Evolutionary conservation across 1,140 invertebrate genomes (phyloP).

Genomic region (Whitmania pigra): DNA sequence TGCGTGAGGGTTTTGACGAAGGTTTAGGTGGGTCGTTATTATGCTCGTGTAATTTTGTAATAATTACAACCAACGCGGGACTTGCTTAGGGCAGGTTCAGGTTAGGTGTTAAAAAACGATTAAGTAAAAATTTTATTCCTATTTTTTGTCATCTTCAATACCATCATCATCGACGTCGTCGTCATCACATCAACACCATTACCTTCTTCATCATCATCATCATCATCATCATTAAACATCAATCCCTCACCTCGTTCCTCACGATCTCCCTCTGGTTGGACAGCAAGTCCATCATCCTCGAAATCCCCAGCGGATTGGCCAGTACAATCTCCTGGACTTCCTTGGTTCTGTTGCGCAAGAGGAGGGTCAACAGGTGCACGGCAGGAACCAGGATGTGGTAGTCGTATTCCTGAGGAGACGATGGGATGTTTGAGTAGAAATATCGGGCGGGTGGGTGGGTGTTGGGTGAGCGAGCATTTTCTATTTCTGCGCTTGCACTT

Average conservation of each 20-base stretch:
- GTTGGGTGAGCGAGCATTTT: no score
- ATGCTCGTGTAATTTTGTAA: no score
- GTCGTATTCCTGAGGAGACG: conserved; percentile 57
- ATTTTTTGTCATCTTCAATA: no score
- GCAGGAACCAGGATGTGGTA: conserved; percentile 72
- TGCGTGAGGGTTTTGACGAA: no score
- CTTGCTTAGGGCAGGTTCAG: no score
- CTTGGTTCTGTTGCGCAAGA: conserved; percentile 58
- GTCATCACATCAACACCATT: neutral
- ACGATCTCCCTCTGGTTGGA: conserved; percentile 87
- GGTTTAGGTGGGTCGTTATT: no score
- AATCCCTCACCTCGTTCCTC: conserved; percentile 69
- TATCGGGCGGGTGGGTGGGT: no score
- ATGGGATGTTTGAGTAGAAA: no score
- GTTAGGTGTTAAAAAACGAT: no score
- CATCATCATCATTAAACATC: neutral
- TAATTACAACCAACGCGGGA: no score
- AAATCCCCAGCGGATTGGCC: conserved; percentile 88
- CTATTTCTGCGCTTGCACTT: no score
- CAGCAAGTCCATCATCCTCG: conserved; percentile 89
- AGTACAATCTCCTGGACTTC: conserved; percentile 90
- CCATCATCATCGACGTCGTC: neutral
- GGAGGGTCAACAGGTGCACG: conserved; percentile 38
- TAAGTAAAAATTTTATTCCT: no score
- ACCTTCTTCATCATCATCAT: neutral